These are phyloP conservation scores for Monomorium pharaonis DNA, from an alignment of 1,140 invertebrate genomes.

Conservation along the genomic window DNA sequence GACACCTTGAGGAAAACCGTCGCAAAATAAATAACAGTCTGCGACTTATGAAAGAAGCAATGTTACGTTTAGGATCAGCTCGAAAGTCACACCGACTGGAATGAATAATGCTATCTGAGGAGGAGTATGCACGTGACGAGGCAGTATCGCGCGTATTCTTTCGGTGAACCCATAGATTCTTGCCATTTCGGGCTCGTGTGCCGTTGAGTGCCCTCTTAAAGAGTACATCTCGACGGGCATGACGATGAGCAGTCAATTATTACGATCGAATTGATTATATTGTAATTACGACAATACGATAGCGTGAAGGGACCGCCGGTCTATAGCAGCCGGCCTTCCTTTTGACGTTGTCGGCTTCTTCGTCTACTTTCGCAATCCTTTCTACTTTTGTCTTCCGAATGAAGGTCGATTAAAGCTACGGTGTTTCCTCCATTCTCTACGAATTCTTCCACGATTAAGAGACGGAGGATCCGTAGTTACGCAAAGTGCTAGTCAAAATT, in stretches of 20 bases:
- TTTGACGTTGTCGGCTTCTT: slow-evolving; percentile 41
- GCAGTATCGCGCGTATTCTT: slow-evolving; percentile 66
- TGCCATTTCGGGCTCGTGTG: slow-evolving; percentile 70
- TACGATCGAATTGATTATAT: slow-evolving; percentile 67
- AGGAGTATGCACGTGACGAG: slow-evolving; percentile 57
- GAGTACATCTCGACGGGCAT: slow-evolving; percentile 24
- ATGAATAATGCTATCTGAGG: slow-evolving; percentile 56
- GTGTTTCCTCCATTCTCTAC: not conserved
- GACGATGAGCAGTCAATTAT: slow-evolving; percentile 80
- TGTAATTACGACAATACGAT: slow-evolving; percentile 78
- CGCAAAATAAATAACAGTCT: not conserved
- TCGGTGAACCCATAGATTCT: slow-evolving; percentile 66
- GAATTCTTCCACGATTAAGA: not conserved
- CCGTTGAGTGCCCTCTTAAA: not conserved
- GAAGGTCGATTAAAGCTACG: slow-evolving; percentile 44
- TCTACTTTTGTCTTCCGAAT: slow-evolving; percentile 32
- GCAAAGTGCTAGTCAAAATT: slow-evolving; percentile 84
- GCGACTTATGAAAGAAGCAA: slow-evolving; percentile 30
- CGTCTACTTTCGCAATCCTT: slow-evolving; percentile 29
- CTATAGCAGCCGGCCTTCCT: not conserved
- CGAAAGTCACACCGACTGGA: slow-evolving; percentile 35
- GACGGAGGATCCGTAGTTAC: slow-evolving; percentile 43
- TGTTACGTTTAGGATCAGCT: slow-evolving; percentile 39
- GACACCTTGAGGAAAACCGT: not conserved
- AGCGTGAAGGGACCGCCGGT: slow-evolving; percentile 39